Percentiles rank a stretch among this genome's conserved stretches.
Conservation (phyloP, 1,140 invertebrate genomes). For the Neelides sp. region DNA sequence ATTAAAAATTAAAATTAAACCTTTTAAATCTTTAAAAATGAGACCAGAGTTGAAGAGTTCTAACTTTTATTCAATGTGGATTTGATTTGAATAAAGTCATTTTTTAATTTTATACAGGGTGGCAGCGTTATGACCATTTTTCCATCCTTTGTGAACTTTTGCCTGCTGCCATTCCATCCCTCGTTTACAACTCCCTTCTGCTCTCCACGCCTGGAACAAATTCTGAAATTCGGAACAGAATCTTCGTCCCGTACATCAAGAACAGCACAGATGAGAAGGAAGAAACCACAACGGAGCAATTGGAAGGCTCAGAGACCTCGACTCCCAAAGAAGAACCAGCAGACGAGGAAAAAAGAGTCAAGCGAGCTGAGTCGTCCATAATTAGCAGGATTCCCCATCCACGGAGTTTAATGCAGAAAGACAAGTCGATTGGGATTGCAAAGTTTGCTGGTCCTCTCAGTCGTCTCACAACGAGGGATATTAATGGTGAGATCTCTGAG, state of each 20-base stretch:
- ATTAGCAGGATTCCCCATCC: slow-evolving; percentile 22
- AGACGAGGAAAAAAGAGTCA: background rate
- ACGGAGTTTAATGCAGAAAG: slow-evolving; percentile 18
- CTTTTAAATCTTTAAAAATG: too few species aligned
- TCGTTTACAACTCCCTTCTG: slow-evolving; percentile 36
- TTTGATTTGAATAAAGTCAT: background rate
- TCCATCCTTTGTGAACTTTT: slow-evolving; percentile 82
- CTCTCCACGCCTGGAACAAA: slow-evolving; percentile 14
- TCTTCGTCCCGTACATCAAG: slow-evolving; percentile 13
- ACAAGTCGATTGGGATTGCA: slow-evolving; percentile 5
- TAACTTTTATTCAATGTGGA: background rate
- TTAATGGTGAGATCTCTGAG: slow-evolving; percentile 2
- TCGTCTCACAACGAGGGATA: background rate
- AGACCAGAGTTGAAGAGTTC: background rate
- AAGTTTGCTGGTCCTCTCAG: slow-evolving; percentile 1
- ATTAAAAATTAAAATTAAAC: too few species aligned
- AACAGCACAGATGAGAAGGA: background rate
- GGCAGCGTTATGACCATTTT: slow-evolving; percentile 70
- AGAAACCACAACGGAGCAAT: background rate
- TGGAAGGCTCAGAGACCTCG: too few species aligned
- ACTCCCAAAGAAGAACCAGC: too few species aligned
- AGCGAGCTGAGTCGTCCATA: background rate
- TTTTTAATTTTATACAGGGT: slow-evolving; percentile 29
- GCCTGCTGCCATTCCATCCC: slow-evolving; percentile 64
- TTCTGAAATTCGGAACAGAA: slow-evolving; percentile 14